Evolutionary conservation across 2,888 invertebrate genomes (phyloP).

Genomic region (Brenthis hecate): DNA sequence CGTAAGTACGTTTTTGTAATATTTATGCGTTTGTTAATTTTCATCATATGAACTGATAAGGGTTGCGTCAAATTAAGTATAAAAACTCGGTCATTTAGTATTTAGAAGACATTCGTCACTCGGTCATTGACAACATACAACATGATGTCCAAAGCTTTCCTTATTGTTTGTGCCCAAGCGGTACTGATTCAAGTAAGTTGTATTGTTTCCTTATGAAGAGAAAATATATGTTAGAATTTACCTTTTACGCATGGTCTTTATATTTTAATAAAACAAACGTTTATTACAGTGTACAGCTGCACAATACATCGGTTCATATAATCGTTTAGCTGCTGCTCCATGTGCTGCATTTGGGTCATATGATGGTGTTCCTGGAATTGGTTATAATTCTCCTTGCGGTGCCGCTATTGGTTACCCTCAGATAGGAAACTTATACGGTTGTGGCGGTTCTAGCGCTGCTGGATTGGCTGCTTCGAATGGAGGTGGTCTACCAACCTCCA

Average conservation of each 20-base stretch:
- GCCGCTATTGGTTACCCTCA: slow-evolving; percentile 17
- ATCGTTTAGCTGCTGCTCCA: slow-evolving; percentile 1
- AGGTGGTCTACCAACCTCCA: slow-evolving; percentile 44
- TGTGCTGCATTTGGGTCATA: slow-evolving; percentile 3
- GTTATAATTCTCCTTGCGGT: slow-evolving; percentile 23
- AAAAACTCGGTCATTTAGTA: neutral
- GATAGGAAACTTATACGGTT: slow-evolving; percentile 8
- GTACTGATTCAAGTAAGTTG: slow-evolving; percentile 44
- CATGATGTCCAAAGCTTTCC: slow-evolving; percentile 44
- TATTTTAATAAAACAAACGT: neutral
- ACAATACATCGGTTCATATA: slow-evolving; percentile 36
- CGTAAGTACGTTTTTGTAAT: neutral
- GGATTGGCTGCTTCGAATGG: slow-evolving; percentile 24
- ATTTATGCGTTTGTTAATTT: neutral
- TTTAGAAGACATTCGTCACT: slow-evolving; percentile 8
- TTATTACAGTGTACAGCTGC: slow-evolving; percentile 41
- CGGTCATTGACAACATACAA: slow-evolving; percentile 6
- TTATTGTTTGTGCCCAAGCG: slow-evolving; percentile 46
- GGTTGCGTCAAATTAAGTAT: neutral
- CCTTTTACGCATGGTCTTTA: too few species aligned
- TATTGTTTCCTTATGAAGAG: neutral
- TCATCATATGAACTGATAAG: neutral
- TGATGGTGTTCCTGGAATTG: neutral
- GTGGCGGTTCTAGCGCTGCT: slow-evolving; percentile 2
- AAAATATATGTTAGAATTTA: too few species aligned